These are phyloP conservation scores for Calycopis cecrops DNA, from an alignment of 1,140 invertebrate species.

Conservation along the genomic window DNA sequence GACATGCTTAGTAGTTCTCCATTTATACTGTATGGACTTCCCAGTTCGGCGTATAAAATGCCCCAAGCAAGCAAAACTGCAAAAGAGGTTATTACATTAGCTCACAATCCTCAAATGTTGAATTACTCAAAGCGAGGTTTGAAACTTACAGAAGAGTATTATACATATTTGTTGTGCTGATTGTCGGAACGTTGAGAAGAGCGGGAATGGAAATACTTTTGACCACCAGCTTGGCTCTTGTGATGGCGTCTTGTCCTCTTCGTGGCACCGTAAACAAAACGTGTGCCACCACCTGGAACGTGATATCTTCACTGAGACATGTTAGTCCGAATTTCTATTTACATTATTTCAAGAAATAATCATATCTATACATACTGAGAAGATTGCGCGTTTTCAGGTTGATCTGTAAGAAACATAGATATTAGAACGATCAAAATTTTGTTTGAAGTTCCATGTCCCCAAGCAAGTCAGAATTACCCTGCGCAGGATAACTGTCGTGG, in stretches of 20 bases:
- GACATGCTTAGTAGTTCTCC: conserved; percentile 89
- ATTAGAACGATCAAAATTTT: too few species aligned
- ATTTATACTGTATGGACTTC: conserved; percentile 81
- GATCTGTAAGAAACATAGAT: not conserved
- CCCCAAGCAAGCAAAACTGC: conserved; percentile 84
- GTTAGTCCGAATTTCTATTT: not conserved
- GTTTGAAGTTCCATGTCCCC: too few species aligned
- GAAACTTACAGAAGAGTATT: conserved; percentile 77
- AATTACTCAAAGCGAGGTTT: not conserved
- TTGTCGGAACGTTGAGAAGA: conserved; percentile 87
- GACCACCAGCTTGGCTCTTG: conserved; percentile 86
- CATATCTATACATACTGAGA: conserved; percentile 10
- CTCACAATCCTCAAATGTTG: not conserved
- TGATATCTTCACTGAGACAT: conserved; percentile 5
- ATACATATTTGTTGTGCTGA: conserved; percentile 83
- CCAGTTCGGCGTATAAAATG: conserved; percentile 82
- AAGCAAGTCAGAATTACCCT: too few species aligned
- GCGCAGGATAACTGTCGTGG: too few species aligned
- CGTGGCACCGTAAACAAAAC: conserved; percentile 66
- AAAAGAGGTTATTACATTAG: conserved; percentile 22
- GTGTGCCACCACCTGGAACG: conserved; percentile 58
- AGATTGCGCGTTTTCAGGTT: not conserved
- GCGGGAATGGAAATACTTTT: conserved; percentile 84
- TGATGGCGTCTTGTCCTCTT: conserved; percentile 77
- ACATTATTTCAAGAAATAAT: not conserved